phyloP scores from a whole-genome alignment of 2,113 vertebrate genomes.

The Cyprinodon variegatus region DNA sequence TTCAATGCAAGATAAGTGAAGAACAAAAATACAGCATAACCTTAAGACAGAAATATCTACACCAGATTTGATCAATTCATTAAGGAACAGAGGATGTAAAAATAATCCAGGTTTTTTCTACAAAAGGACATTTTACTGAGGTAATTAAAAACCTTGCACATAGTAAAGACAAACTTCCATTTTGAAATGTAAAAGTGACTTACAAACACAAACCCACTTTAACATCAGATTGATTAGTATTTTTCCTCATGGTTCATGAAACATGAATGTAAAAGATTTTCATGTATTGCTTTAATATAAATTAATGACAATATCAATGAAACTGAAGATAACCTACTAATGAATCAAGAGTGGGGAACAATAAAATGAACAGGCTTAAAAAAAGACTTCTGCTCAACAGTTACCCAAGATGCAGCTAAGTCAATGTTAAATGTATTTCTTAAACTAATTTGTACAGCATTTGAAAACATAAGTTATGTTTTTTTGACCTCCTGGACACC shows the following conservation, averaged over 20 bases:
- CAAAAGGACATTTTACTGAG: not conserved
- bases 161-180: not conserved
- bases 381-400: not conserved
- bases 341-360: not conserved
- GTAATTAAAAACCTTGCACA: not conserved
- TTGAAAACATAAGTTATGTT: too few relatives aligned
- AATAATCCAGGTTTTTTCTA: not conserved
- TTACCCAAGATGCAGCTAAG: not conserved
- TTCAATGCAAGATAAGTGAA: conserved; percentile 10
- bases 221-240: too few relatives aligned
- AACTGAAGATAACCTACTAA: not conserved
- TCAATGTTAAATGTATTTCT: too few relatives aligned
- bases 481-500: too few relatives aligned
- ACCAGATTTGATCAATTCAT: not conserved
- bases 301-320: too few relatives aligned
- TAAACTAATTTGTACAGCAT: too few relatives aligned
- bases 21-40: not conserved
- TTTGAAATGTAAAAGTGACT: not conserved
- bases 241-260: too few relatives aligned
- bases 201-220: too few relatives aligned
- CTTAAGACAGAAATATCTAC: not conserved
- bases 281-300: too few relatives aligned
- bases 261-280: too few relatives aligned
- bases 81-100: not conserved
- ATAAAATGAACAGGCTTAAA: not conserved